phyloP scores from a whole-genome alignment of 2,113 vertebrate genomes.

The Electrona antarctica region DNA sequence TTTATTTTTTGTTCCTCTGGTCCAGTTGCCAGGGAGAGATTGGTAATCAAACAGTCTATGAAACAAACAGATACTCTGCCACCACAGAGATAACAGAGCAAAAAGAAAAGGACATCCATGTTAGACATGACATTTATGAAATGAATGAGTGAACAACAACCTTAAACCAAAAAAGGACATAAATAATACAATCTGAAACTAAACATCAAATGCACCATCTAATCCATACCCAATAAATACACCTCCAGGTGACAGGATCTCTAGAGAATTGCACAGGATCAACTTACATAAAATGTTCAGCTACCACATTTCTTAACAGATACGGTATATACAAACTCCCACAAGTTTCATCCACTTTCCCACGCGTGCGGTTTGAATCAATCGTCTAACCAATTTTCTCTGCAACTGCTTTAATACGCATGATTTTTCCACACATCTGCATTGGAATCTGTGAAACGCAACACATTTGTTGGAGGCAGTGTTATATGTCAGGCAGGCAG shows the following conservation, averaged over 20 bases:
- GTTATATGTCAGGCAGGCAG: slow-evolving; percentile 43
- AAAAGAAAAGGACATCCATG: slow-evolving; percentile 45
- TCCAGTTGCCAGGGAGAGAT: slow-evolving; percentile 65
- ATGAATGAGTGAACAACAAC: slow-evolving; percentile 68
- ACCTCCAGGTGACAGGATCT: slow-evolving; percentile 59
- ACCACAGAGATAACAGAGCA: slow-evolving; percentile 63
- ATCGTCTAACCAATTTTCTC: slow-evolving; percentile 23
- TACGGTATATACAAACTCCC: slow-evolving; percentile 63
- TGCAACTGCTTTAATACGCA: slow-evolving; percentile 30
- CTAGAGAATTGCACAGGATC: slow-evolving; percentile 77
- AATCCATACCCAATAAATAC: slow-evolving; percentile 80
- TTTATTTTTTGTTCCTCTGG: slow-evolving; percentile 81
- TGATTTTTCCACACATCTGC: slow-evolving; percentile 48
- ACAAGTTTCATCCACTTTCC: slow-evolving; percentile 41
- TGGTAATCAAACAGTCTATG: slow-evolving; percentile 55
- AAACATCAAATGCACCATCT: slow-evolving; percentile 66
- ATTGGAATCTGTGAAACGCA: slow-evolving; percentile 46
- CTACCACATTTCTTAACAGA: slow-evolving; percentile 66
- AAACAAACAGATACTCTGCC: slow-evolving; percentile 65
- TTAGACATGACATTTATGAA: slow-evolving; percentile 65
- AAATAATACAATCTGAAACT: slow-evolving; percentile 67
- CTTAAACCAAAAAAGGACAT: slow-evolving; percentile 54
- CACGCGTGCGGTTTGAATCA: slow-evolving; percentile 33
- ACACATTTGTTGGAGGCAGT: slow-evolving; percentile 54
- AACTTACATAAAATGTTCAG: slow-evolving; percentile 59